These are phyloP conservation scores for Prionchulus punctatus DNA, from an alignment of 2,888 invertebrate genomes.

Conservation along the genomic window DNA sequence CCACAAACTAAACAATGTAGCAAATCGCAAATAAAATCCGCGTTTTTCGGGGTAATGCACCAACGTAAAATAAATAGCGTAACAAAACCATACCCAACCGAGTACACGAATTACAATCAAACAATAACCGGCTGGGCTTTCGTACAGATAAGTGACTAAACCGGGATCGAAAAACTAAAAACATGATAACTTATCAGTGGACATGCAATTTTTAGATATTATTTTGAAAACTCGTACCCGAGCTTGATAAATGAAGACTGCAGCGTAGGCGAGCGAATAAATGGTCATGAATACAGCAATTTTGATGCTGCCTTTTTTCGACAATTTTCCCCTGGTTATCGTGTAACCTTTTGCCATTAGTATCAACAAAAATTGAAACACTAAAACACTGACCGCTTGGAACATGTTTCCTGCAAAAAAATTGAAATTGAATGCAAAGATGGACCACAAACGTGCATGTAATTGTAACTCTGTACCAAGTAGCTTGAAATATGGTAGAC, in stretches of 20 bases:
- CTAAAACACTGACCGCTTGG: conserved; percentile 54
- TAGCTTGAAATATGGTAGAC: conserved; percentile 39
- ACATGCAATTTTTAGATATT: too few species aligned
- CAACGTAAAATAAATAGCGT: conserved; percentile 53
- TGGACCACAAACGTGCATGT: not conserved
- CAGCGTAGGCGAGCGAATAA: conserved; percentile 54
- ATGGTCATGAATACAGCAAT: conserved; percentile 61
- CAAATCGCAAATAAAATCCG: conserved; percentile 64
- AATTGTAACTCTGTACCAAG: conserved; percentile 29
- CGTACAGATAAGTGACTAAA: conserved; percentile 69
- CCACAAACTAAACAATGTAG: conserved; percentile 65
- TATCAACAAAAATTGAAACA: conserved; percentile 58
- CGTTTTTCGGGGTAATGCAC: conserved; percentile 67
- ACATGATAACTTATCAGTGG: not conserved
- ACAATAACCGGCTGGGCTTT: conserved; percentile 72
- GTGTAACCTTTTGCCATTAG: conserved; percentile 76
- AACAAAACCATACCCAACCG: conserved; percentile 66
- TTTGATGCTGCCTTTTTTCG: conserved; percentile 53
- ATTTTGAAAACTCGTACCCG: conserved; percentile 43
- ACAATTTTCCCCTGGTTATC: conserved; percentile 63
- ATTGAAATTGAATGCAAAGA: not conserved
- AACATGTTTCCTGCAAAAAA: conserved; percentile 50
- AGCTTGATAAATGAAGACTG: conserved; percentile 62
- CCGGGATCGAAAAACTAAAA: conserved; percentile 71
- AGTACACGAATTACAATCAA: conserved; percentile 54